A percentile compares a stretch with the other conserved stretches of the same genome.
phyloP scores from a whole-genome alignment of 2,113 vertebrate species.

The Dunckerocampus dactyliophorus region DNA sequence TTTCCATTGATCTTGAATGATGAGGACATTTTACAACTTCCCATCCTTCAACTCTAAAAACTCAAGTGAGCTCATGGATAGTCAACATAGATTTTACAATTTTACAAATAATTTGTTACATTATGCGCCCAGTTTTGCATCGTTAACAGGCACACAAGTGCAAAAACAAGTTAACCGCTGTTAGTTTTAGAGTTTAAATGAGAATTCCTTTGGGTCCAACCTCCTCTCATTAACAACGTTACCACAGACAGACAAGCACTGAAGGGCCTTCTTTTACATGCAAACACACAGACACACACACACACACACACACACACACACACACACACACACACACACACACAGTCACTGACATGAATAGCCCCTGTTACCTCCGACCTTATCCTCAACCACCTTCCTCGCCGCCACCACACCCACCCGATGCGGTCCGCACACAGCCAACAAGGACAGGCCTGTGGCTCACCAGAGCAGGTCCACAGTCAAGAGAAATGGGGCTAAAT shows the following conservation, averaged over 20 bases:
- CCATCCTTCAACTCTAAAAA: background rate
- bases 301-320: conserved; percentile 34
- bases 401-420: conserved; percentile 15
- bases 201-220: background rate
- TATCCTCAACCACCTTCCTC: conserved; percentile 32
- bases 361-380: conserved; percentile 51
- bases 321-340: no score
- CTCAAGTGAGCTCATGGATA: background rate
- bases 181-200: background rate
- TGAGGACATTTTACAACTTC: background rate
- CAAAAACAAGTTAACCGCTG: no score
- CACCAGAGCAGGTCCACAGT: conserved; percentile 30
- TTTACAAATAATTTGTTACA: no score
- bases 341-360: conserved; percentile 43
- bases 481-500: conserved; percentile 18
- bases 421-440: conserved; percentile 3
- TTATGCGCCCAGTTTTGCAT: no score
- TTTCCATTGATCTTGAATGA: background rate
- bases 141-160: no score
- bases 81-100: no score
- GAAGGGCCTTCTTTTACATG: background rate
- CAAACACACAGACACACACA: conserved; percentile 26
- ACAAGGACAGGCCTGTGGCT: conserved; percentile 34
- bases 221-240: background rate
- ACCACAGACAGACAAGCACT: background rate